Evolutionary conservation across 2,113 vertebrate genomes (phyloP).

Genomic region (Dicrurus megarhynchus): DNA sequence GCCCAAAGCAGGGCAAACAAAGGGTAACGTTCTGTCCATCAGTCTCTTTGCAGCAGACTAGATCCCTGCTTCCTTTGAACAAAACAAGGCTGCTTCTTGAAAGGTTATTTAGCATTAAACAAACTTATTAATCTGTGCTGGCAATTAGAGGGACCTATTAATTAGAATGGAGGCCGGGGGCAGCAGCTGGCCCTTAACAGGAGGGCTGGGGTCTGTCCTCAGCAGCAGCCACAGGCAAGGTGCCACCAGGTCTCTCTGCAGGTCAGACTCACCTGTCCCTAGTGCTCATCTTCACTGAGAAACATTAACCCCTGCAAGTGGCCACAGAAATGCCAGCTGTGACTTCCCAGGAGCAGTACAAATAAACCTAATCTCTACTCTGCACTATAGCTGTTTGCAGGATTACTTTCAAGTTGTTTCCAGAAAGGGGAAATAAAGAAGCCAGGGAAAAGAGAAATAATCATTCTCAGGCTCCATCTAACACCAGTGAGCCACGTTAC

Average conservation of each 20-base stretch:
- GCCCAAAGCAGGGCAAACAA: not conserved
- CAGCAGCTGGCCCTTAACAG: not conserved
- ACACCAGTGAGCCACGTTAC: not conserved
- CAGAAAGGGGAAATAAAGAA: not conserved
- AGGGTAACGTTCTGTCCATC: not conserved
- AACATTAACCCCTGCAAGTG: not conserved
- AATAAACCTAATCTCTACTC: not conserved
- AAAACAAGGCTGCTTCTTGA: not conserved
- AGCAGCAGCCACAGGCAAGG: not conserved
- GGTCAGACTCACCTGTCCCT: not conserved
- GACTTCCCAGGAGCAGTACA: not conserved
- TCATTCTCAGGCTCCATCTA: not conserved
- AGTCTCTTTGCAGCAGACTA: not conserved
- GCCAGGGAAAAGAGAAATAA: not conserved
- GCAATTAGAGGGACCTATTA: not conserved
- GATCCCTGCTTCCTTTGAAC: not conserved
- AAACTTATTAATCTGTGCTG: not conserved
- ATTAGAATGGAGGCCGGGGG: not conserved
- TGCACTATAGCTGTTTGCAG: not conserved
- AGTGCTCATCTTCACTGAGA: not conserved
- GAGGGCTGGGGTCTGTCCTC: not conserved
- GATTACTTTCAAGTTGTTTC: not conserved
- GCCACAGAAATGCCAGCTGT: not conserved
- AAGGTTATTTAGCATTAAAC: not conserved
- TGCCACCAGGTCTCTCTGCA: not conserved